Base-by-base conservation (phyloP, 2,113 vertebrate genomes). In the Syngnathus scovelli region DNA sequence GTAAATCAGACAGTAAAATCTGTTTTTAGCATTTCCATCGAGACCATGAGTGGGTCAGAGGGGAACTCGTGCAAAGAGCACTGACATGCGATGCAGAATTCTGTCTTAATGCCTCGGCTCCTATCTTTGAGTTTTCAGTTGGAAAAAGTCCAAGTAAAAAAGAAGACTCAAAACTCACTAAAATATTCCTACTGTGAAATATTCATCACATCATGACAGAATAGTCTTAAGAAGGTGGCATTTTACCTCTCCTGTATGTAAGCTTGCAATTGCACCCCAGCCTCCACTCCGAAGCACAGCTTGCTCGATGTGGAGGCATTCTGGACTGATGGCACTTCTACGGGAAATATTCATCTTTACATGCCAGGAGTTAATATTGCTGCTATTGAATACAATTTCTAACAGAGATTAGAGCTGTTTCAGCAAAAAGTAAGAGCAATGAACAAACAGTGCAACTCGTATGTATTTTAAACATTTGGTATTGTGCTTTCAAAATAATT, bases 131-230 rank as follows among this genome's bases (percentile, higher is more conserved):
- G 77, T 67, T 37, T 76, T 62, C 64, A 80, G 71, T 37, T 23
- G 33, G 70, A 76, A 63, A 73, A 76, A 84, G 74, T 80, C 75
- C 74, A 69, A 78, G 73, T 39, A n/a, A 67, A 48, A 70, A 69
- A 41, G 69, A 77, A 77, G 64, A 72, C 74, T 70, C 67, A 69
- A 75, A 78, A 68, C 69, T 67, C 66, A 70, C 84, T 84, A 82
- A 89, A 85, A 88, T 83, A 78, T 80, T 78, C 70, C 69, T 56
- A 65, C 65, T 68, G 78, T 89, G 78, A 87, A 89, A 89, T 86
- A 89, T 88, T 88, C 71, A 88, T 87, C 74, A 78, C 73, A 72
- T 87, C 79, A 61, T 68, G 73, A 69, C 74, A 68, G 79, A 79
- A 83, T 81, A 83, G 77, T 84, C 75, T 82, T 65, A 73, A 72